Evolutionary conservation across 2,888 invertebrate species (phyloP).

Genomic region (Junonia oenone): DNA sequence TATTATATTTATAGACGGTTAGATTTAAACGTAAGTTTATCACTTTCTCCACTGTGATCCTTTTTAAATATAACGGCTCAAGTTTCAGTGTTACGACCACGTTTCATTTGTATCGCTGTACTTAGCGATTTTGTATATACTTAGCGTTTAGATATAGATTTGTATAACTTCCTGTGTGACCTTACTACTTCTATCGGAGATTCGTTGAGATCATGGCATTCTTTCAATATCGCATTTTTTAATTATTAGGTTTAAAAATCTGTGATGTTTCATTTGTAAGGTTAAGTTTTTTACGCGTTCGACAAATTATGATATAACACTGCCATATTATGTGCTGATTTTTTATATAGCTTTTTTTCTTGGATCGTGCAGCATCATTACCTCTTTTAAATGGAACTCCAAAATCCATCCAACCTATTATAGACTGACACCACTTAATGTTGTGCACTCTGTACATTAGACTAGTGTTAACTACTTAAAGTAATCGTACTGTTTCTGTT

Average conservation of each 20-base stretch:
- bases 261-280: conserved; percentile 65
- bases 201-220: conserved; percentile 51
- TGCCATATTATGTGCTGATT: conserved; percentile 38
- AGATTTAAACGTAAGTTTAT: conserved; percentile 63
- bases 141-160: conserved; percentile 52
- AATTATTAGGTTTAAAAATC: conserved; percentile 61
- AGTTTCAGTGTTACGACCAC: conserved; percentile 67
- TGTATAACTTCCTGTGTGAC: conserved; percentile 64
- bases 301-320: conserved; percentile 33
- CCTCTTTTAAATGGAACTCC: conserved; percentile 39
- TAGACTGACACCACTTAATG: conserved; percentile 77
- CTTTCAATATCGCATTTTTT: conserved; percentile 40
- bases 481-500: conserved; percentile 28
- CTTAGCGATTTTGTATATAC: conserved; percentile 62
- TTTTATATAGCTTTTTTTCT: conserved; percentile 23
- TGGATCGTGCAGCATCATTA: conserved; percentile 34
- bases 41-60: conserved; percentile 80
- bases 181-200: conserved; percentile 58
- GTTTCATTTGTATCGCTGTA: conserved; percentile 41
- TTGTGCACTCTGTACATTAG: conserved; percentile 74
- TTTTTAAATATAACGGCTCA: conserved; percentile 75
- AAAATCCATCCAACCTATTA: conserved; percentile 76
- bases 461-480: conserved; percentile 54
- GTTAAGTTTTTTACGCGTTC: conserved; percentile 41
- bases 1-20: conserved; percentile 48